Evolutionary conservation across 2,888 invertebrate species (phyloP), one percentile per base, ranked within the genome.

Genomic region (Macrosoma leucophasiata): DNA sequence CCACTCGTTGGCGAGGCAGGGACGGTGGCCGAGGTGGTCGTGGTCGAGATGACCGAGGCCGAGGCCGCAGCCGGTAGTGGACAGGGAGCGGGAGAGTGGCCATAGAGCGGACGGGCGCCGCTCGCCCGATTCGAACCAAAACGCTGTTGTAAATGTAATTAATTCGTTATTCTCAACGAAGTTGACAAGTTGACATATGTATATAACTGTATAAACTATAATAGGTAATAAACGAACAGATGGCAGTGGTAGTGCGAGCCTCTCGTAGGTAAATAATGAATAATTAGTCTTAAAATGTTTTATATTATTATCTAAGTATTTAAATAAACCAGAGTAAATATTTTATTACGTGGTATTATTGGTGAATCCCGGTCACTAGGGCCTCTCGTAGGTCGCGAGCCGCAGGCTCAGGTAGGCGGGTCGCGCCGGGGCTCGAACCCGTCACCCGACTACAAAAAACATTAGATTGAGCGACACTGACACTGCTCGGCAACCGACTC

Each of bases 241-340:
- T 26, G 54, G 55, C 56, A 51, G 52, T 46, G 56, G 50, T 52
- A 54, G 55, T 47, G 50, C 65, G 52, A 64, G 61, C 57, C 55
- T 54, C 62, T 58, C 59, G 63, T 62, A 62, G 60, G 57, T 67
- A 56, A 62, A 69, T 63, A 64, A 67, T 67, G 65, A 69, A 68
- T 69, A 59, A 57, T 67, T 74, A 74, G 75, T 67, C 58, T 59
- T 74, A 68, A 72, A 69, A 72, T 74, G 70, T 76, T 77, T 77
- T 77, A 76, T 77, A 75, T 73, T 74, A 71, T 67, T 63, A 62
- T 66, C 66, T 76, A 75, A 76, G 74, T 75, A 76, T 75, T 71
- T 75, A 74, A 69, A 71, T 76, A 75, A 77, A 77, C 66, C 66
- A 75, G 75, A 77, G 75, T 76, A 73, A 73, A 75, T 78, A 75